A percentile compares a stretch with the other conserved stretches of the same genome.
Conservation (phyloP, 2,888 invertebrate genomes). For the Theodoxus fluviatilis region DNA sequence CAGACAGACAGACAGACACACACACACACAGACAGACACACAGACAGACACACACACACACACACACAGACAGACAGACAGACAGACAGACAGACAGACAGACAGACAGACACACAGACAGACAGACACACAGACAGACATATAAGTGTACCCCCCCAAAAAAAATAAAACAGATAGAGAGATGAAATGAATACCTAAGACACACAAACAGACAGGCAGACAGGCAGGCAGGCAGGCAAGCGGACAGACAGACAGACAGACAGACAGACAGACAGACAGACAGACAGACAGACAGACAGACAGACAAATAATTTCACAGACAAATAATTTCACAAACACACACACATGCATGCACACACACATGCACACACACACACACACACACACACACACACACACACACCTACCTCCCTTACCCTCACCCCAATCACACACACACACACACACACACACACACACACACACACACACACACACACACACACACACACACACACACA, state of each 20-base stretch:
- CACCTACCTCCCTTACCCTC: constrained; percentile 19
- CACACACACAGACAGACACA: neutral
- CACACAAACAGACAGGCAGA: neutral
- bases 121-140: neutral
- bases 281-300: neutral
- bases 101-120: neutral
- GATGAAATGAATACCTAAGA: no score
- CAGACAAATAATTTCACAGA: neutral
- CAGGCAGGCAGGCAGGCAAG: neutral
- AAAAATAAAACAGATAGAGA: no score
- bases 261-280: neutral
- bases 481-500: neutral
- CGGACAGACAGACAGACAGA: neutral
- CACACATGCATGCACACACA: neutral
- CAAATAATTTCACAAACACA: neutral
- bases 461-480: neutral
- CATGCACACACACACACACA: neutral
- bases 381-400: neutral
- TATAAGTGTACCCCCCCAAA: no score
- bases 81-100: neutral
- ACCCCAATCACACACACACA: constrained; percentile 3
- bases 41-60: neutral
- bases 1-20: no score
- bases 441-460: neutral
- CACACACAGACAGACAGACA: neutral